Conservation (phyloP, 2,113 vertebrate species). For the Nothoprocta perdicaria region DNA sequence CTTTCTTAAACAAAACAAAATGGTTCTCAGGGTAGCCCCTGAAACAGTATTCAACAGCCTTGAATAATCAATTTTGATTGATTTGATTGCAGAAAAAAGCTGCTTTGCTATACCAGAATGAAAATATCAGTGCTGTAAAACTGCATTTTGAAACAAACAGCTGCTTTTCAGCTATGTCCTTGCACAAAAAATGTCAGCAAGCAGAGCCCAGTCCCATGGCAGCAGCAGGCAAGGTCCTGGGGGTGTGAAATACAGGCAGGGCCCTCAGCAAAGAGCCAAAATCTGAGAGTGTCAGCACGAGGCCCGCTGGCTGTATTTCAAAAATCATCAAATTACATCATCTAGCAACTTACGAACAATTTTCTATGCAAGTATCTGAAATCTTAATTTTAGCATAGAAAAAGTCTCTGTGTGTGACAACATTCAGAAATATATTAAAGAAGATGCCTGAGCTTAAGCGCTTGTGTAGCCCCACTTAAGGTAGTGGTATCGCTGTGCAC, state of each 20-base stretch:
- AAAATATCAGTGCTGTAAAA: background rate
- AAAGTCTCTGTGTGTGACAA: background rate
- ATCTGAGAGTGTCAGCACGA: constrained; percentile 5
- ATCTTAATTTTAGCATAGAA: background rate
- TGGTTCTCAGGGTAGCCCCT: background rate
- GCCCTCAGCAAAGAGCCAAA: background rate
- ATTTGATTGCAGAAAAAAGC: background rate
- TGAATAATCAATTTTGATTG: background rate
- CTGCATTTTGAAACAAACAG: background rate
- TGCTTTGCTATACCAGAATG: background rate
- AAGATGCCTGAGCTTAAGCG: background rate
- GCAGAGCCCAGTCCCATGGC: background rate
- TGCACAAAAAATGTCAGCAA: background rate
- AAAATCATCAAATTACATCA: background rate
- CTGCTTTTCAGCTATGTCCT: background rate
- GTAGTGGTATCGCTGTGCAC: too few relatives aligned
- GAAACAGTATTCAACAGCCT: background rate
- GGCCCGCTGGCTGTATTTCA: background rate
- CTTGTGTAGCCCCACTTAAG: background rate
- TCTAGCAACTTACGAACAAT: background rate
- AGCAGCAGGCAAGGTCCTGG: accelerated
- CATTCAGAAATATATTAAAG: background rate
- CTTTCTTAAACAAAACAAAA: background rate
- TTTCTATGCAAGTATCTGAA: background rate
- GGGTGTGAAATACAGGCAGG: background rate